phyloP scores from a whole-genome alignment of 2,797 vertebrate species.

The Orestias chungarensis region DNA sequence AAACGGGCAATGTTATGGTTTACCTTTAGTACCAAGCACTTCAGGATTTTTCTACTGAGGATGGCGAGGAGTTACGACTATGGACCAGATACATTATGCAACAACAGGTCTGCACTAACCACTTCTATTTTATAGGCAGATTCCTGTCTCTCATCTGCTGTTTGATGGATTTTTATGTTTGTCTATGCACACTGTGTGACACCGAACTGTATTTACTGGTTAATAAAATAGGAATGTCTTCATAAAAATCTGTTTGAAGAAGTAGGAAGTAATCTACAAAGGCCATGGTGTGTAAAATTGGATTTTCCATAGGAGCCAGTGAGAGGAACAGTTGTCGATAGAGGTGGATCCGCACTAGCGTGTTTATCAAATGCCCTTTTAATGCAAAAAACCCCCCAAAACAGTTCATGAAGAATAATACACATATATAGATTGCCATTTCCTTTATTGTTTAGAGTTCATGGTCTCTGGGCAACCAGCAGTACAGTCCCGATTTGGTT shows the following conservation, averaged over 20 bases:
- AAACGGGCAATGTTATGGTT: conserved; percentile 24
- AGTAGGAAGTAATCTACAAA: conserved; percentile 82
- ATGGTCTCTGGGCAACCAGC: conserved; percentile 43
- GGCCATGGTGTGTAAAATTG: conserved; percentile 84
- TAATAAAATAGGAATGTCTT: conserved; percentile 83
- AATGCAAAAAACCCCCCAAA: conserved; percentile 44
- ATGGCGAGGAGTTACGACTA: conserved; percentile 12
- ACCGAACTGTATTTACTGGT: conserved; percentile 80
- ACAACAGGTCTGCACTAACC: conserved; percentile 55
- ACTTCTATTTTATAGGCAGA: conserved; percentile 58
- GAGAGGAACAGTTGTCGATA: conserved; percentile 80
- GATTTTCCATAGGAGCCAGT: conserved; percentile 79
- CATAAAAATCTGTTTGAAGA: conserved; percentile 74
- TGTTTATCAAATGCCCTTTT: conserved; percentile 69
- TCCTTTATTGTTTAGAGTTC: conserved; percentile 59
- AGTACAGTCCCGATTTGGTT: conserved; percentile 34
- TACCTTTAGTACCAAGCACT: conserved; percentile 25
- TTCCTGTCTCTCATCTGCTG: conserved; percentile 43
- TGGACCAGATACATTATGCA: conserved; percentile 30
- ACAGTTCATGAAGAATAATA: conserved; percentile 67
- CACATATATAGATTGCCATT: conserved; percentile 48
- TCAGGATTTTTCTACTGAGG: conserved; percentile 23
- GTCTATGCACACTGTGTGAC: conserved; percentile 69
- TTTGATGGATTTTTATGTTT: conserved; percentile 72
- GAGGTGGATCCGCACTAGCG: conserved; percentile 71